Evolutionary conservation across 2,113 vertebrate genomes (phyloP), one percentile per base, ranked within the genome.

Genomic region (Meleagris gallopavo): DNA sequence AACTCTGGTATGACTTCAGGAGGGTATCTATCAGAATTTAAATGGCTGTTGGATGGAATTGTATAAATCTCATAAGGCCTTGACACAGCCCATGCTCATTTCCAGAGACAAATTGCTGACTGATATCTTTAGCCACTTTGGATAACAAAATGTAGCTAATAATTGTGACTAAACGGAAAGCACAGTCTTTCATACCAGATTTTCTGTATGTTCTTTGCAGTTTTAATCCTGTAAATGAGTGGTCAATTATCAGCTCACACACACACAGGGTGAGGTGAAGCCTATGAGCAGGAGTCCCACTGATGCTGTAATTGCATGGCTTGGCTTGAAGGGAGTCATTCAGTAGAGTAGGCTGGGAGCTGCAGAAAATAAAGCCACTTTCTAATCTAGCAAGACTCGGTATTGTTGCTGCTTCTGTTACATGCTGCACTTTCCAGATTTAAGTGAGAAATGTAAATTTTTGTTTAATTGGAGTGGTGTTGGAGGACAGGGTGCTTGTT

Each of bases 371-470:
- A 54, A 70, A 91, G 29, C n/a, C 65, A 70, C 48, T 36, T 78
- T 65, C 81, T 87, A 57, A 89, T 54, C 36, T 58, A 66, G 43
- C 65, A 77, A 66, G 69, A 15, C 22, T 82, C 70, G 27, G 48
- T 87, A 4, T 84, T 92, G 87, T 69, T 62, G 48, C 78, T 45
- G 19, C 27, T 85, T 69, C 25, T 36, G 9, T 69, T 86, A 75
- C 0, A 0, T 70, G 32, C 48, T 84, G 43, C 66, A 7, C 52
- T 65, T 79, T 24, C 21, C 57, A 69, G 29, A 82, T 87, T 85
- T 79, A 89, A 93, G 69, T 76, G 83, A 85, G 84, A 89, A 69
- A 89, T 14, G 7, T 82, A 46, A 69, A 61, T n/a, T 58, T 58
- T 58, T n/a, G 19, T 58, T n/a, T 58, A 58, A 29, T 32, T 78